A percentile compares a stretch with the other conserved stretches of the same genome.
These are phyloP conservation scores for Neopelma chrysocephalum DNA, from an alignment of 2,797 vertebrate species.

Conservation along the genomic window DNA sequence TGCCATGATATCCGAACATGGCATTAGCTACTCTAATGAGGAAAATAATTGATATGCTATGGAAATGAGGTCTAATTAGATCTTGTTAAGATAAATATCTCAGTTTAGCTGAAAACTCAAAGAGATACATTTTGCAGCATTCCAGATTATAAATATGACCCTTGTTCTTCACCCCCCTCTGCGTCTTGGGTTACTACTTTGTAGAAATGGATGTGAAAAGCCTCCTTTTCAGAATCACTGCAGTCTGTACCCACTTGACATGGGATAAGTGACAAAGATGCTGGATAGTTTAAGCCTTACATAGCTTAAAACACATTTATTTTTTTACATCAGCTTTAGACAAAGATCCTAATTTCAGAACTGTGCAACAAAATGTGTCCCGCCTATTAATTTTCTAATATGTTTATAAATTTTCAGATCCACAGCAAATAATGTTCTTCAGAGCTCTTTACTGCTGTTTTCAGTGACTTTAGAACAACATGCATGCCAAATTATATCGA, in stretches of 20 bases:
- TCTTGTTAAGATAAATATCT: constrained; percentile 68
- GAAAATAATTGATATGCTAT: constrained; percentile 68
- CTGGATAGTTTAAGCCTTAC: not conserved
- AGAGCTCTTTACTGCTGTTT: not conserved
- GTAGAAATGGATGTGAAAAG: constrained; percentile 17
- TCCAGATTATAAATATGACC: constrained; percentile 54
- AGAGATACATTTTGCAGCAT: constrained; percentile 46
- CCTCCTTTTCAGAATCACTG: not conserved
- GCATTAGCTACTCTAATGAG: constrained; percentile 66
- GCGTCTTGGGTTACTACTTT: not conserved
- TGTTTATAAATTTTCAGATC: not conserved
- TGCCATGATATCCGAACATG: constrained; percentile 67
- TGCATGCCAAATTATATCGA: not conserved
- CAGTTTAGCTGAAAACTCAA: constrained; percentile 49
- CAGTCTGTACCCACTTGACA: not conserved
- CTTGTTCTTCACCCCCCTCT: not conserved
- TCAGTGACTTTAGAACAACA: not conserved
- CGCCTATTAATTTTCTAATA: not conserved
- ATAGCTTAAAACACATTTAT: not conserved
- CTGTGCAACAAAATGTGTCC: not conserved
- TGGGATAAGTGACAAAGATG: not conserved
- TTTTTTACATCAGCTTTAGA: not conserved
- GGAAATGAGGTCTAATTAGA: constrained; percentile 68
- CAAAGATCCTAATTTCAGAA: not conserved
- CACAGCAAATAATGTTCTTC: not conserved